A percentile compares a stretch with the other conserved stretches of the same genome.
Conservation (phyloP, 2,888 invertebrate genomes). For the Gnatocerus cornutus region DNA sequence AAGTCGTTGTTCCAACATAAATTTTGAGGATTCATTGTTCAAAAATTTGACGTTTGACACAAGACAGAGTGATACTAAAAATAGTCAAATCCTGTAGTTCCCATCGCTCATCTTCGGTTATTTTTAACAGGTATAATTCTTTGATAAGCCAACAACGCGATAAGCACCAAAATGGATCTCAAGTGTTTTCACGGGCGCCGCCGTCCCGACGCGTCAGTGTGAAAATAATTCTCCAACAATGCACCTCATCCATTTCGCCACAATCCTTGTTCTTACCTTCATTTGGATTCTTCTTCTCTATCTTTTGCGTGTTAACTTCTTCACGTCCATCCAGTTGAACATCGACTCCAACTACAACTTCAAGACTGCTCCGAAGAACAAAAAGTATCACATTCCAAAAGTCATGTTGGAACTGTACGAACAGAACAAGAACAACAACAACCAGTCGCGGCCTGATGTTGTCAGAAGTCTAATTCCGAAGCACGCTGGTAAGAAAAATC, state of each 20-base stretch:
- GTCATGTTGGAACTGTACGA: slow-evolving; percentile 70
- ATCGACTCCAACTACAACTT: slow-evolving; percentile 51
- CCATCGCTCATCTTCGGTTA: slow-evolving; percentile 26
- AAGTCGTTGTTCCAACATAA: slow-evolving; percentile 22
- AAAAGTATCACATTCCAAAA: slow-evolving; percentile 66
- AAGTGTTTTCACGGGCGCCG: slow-evolving; percentile 62
- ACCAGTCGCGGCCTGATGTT: slow-evolving; percentile 62
- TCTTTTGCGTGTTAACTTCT: slow-evolving; percentile 41
- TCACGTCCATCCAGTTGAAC: slow-evolving; percentile 54
- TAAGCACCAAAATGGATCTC: slow-evolving; percentile 63
- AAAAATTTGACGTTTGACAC: slow-evolving; percentile 18
- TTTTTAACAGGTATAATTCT: slow-evolving; percentile 46
- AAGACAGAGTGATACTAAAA: background rate
- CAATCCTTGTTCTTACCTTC: slow-evolving; percentile 56
- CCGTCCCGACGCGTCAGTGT: slow-evolving; percentile 62
- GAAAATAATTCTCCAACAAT: slow-evolving; percentile 47
- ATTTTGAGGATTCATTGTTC: slow-evolving; percentile 11
- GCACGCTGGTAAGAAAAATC: slow-evolving; percentile 64
- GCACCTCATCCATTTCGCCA: slow-evolving; percentile 53
- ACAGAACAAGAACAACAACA: slow-evolving; percentile 60
- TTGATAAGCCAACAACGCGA: slow-evolving; percentile 42
- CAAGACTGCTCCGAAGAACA: slow-evolving; percentile 27
- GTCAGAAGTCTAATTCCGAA: slow-evolving; percentile 68
- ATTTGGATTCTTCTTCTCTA: slow-evolving; percentile 57
- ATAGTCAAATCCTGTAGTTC: background rate